These are phyloP conservation scores for Alviniconcha strummeri DNA, from an alignment of 2,888 invertebrate genomes.

Conservation along the genomic window DNA sequence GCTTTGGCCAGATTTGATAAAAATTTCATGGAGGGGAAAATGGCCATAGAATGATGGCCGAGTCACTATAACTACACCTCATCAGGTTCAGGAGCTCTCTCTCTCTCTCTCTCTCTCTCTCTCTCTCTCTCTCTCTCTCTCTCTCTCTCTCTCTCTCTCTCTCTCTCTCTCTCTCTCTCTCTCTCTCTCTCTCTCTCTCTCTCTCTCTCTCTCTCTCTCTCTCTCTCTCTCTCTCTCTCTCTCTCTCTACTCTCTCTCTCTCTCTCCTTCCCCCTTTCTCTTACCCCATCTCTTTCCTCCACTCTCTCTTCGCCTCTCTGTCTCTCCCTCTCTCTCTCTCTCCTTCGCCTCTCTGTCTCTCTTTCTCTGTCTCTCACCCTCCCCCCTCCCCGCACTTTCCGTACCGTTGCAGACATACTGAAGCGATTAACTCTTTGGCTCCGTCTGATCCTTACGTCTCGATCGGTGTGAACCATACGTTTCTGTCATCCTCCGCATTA, in stretches of 20 bases:
- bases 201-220: constrained; percentile 24
- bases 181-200: constrained; percentile 25
- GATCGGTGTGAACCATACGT: no score
- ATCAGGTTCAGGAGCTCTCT: background rate
- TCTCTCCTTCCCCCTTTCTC: background rate
- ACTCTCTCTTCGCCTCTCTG: constrained; percentile 8
- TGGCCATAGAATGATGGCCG: no score
- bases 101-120: background rate
- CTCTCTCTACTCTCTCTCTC: background rate
- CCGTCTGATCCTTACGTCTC: no score
- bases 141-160: constrained; percentile 12
- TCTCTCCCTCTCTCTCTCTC: background rate
- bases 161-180: background rate
- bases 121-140: background rate
- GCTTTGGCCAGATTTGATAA: no score
- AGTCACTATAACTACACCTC: no score
- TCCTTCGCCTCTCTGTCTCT: constrained; percentile 5
- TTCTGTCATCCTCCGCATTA: no score
- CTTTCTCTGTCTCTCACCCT: constrained; percentile 18
- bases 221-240: constrained; percentile 28
- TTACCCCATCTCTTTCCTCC: background rate
- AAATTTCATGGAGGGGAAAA: no score
- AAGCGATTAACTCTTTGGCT: no score
- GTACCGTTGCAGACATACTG: no score
- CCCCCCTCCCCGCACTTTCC: background rate